Base-by-base conservation (phyloP, 2,797 vertebrate species). In the Craterocephalus amniculus region DNA sequence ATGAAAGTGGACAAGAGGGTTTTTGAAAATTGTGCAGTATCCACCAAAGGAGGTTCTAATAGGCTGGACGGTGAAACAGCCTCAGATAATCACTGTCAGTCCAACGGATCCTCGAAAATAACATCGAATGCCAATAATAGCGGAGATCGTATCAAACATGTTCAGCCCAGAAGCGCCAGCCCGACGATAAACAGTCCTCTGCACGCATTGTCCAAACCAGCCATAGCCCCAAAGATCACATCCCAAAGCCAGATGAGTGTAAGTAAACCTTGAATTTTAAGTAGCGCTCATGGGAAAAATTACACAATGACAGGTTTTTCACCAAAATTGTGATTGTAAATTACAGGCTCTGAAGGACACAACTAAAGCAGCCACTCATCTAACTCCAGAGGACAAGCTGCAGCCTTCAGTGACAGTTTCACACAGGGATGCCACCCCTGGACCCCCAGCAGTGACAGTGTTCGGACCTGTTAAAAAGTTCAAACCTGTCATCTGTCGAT, bases 381-480 rank as follows among this genome's bases (percentile, higher is more conserved):
- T 55, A 27, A 55, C 12, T 26, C 13, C 26, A 26, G 84, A 90
- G 20, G 89, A 85, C 6, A 94, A 92, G 68, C 80, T 79, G 8
- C 74, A 83, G 13, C 40, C 83, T 71, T 71, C 81, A 34, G 43
- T 75, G 32, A 74, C 32, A 3, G 64, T 58, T 51, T 36, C 78
- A 45, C 71, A 83, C 43, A 51, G 57, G 3, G 55, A 34, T 24
- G 64, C 49, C 76, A 5, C 58, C 13, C 31, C 77, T 0, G 92
- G 91, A 18, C 34, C 92, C 58, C 89, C 92, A 3, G 70, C 91
- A 8, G 83, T 91, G 49, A 94, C 88, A 18, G 78, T 97, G 71
- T 99, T 99, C 26, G 98, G 97, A 49, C 96, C 96, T 9, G 94
- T 97, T 78, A 96, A 96, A 80, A 99, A 95, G 86, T 97, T 99